Conservation (phyloP, 2,113 vertebrate genomes). For the Serranochromis macrocephalus region DNA sequence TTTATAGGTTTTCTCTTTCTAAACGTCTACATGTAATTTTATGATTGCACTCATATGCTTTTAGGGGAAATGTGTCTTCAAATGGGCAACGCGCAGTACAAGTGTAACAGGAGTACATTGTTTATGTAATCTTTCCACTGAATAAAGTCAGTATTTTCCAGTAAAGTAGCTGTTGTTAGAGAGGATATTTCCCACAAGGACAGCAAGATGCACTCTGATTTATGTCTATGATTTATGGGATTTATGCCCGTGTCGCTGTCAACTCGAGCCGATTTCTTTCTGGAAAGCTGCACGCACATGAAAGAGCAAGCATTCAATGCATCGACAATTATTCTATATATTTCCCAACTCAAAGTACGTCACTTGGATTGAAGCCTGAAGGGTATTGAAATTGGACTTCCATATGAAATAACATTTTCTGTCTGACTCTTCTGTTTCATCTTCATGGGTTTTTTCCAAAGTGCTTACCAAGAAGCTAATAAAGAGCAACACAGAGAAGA, state of each 20-base stretch:
- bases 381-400: not conserved
- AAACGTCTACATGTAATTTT: not conserved
- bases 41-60: not conserved
- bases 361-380: not conserved
- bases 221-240: slow-evolving; percentile 10
- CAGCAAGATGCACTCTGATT: slow-evolving; percentile 10
- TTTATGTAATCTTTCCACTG: not conserved
- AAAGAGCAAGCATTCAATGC: not conserved
- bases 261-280: not conserved
- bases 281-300: not conserved
- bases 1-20: not conserved
- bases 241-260: slow-evolving; percentile 12
- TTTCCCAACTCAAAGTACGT: not conserved
- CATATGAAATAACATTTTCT: not conserved
- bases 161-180: not conserved
- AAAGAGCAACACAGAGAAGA: not conserved
- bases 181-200: not conserved
- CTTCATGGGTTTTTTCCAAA: not conserved
- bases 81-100: not conserved
- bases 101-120: not conserved
- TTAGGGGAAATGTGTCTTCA: not conserved
- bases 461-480: slow-evolving; percentile 2
- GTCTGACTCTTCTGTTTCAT: not conserved
- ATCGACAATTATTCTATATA: not conserved
- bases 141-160: not conserved